phyloP scores from a whole-genome alignment of 2,797 vertebrate genomes.

The Argya squamiceps region DNA sequence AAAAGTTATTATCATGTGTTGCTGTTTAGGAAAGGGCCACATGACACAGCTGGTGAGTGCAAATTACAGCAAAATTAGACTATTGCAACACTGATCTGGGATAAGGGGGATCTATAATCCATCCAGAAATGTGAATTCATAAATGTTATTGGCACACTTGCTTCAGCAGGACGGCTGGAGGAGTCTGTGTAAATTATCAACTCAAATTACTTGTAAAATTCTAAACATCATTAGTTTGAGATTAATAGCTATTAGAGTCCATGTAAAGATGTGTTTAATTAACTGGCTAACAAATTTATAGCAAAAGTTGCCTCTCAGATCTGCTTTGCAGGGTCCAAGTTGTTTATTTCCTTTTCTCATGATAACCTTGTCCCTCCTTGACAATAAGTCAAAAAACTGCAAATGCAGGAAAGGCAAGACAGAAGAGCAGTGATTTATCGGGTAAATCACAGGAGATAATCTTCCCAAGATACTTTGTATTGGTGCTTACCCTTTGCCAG shows the following conservation, averaged over 20 bases:
- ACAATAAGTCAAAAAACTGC: background rate
- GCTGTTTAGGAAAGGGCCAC: accelerated
- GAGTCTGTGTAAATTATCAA: background rate
- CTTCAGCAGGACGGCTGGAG: background rate
- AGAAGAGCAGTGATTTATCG: background rate
- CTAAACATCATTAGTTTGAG: background rate
- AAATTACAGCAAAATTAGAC: background rate
- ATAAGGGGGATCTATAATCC: background rate
- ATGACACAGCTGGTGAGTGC: background rate
- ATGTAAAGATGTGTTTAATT: slow-evolving; percentile 37
- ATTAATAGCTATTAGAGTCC: background rate
- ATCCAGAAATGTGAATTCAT: background rate
- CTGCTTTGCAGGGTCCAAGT: background rate
- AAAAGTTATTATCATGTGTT: background rate
- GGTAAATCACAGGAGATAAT: background rate
- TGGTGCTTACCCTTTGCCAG: background rate
- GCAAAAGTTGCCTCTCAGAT: background rate
- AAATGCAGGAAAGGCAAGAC: background rate
- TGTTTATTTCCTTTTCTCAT: background rate
- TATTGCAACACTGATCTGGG: background rate
- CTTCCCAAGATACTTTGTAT: background rate
- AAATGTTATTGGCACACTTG: background rate
- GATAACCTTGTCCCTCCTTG: background rate
- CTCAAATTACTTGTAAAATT: slow-evolving; percentile 26
- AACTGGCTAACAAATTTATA: slow-evolving; percentile 36